Percentiles rank a stretch among this genome's conserved stretches.
These are phyloP conservation scores for Stegophylla sp. DNA, from an alignment of 2,888 invertebrate species.

Conservation along the genomic window DNA sequence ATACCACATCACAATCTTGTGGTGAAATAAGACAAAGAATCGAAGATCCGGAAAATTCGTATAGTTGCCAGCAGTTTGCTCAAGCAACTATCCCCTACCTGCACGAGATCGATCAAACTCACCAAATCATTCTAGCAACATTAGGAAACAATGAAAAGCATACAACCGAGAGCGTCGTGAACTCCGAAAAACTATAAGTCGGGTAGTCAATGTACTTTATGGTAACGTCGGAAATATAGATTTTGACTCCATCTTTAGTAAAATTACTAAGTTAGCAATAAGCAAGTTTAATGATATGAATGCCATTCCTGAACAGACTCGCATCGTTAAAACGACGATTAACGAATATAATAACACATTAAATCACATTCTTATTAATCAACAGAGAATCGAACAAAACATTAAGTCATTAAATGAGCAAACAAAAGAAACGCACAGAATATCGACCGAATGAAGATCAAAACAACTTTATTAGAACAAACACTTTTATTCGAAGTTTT, in stretches of 20 bases:
- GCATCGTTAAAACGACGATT: not conserved
- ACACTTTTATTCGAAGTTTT: not conserved
- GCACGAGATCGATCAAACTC: not conserved
- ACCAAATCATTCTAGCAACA: not conserved
- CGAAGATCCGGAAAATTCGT: not conserved
- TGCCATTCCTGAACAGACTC: not conserved
- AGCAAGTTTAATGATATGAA: not conserved
- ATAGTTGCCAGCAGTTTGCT: not conserved
- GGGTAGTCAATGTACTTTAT: slow-evolving; percentile 2
- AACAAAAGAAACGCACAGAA: not conserved
- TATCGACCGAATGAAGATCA: not conserved
- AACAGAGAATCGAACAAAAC: not conserved
- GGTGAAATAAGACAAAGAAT: not conserved
- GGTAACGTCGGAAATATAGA: not conserved
- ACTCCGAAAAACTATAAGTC: not conserved
- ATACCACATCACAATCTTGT: not conserved
- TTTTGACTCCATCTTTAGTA: not conserved
- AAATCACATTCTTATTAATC: not conserved
- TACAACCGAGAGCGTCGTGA: not conserved
- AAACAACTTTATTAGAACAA: not conserved
- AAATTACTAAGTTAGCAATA: not conserved
- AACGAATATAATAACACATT: not conserved
- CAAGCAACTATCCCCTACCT: not conserved
- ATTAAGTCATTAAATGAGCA: not conserved
- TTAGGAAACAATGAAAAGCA: not conserved